These are phyloP conservation scores for Drosophila robusta DNA, from an alignment of 2,888 invertebrate genomes.

Conservation along the genomic window DNA sequence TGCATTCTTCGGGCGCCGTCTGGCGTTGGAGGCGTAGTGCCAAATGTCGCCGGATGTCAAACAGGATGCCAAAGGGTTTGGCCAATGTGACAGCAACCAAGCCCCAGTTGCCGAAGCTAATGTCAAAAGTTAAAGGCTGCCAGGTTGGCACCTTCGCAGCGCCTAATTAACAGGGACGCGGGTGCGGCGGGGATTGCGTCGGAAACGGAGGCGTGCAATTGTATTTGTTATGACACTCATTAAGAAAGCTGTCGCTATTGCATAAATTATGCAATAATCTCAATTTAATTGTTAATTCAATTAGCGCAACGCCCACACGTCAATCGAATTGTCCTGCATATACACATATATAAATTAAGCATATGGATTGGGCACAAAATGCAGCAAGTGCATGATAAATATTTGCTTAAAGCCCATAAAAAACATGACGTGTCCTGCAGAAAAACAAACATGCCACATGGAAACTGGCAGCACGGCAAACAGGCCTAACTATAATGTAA, in stretches of 20 bases:
- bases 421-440: slow-evolving; percentile 47
- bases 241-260: slow-evolving; percentile 44
- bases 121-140: slow-evolving; percentile 20
- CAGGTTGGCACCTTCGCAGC: background rate
- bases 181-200: background rate
- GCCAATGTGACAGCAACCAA: slow-evolving; percentile 16
- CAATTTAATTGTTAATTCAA: slow-evolving; percentile 73
- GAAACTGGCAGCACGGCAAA: slow-evolving; percentile 29
- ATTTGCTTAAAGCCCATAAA: slow-evolving; percentile 59
- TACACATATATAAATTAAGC: slow-evolving; percentile 1
- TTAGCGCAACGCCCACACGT: slow-evolving; percentile 52
- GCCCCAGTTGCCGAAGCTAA: slow-evolving; percentile 4
- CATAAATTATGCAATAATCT: slow-evolving; percentile 70
- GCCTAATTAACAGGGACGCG: slow-evolving; percentile 15
- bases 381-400: slow-evolving; percentile 38
- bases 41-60: slow-evolving; percentile 58
- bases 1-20: slow-evolving; percentile 64
- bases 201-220: background rate
- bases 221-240: slow-evolving; percentile 46
- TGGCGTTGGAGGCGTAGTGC: slow-evolving; percentile 35
- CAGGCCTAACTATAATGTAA: slow-evolving; percentile 23
- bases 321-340: slow-evolving; percentile 30
- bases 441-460: slow-evolving; percentile 62
- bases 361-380: slow-evolving; percentile 7
- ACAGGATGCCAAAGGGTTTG: slow-evolving; percentile 24